Evolutionary conservation across 2,888 invertebrate species (phyloP), one percentile per base, ranked within the genome.

Genomic region (Halocaridina rubra): DNA sequence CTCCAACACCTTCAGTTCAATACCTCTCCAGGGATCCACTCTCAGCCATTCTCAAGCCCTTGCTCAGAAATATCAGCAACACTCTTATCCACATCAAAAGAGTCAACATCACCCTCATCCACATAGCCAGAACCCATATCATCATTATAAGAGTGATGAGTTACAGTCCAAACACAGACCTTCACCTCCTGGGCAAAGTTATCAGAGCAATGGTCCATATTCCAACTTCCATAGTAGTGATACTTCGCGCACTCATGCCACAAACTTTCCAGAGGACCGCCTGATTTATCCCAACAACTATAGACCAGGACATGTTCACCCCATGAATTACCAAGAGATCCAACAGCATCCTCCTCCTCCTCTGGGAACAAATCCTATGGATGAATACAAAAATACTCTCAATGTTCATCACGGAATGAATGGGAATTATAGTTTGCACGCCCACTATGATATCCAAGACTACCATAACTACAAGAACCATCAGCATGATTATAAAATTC

Each of bases 381-480:
- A 57, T 3, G 77, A 82, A 22, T 82, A 82, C 82, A 82, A 81
- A 39, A 81, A 72, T 33, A 64, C 82, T 8, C 72, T 84, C 33
- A 84, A 61, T 46, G 72, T 67, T 27, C 82, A 84, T 46, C 61
- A 71, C 5, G 81, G 67, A n/a, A 33, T 39, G 32, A 81, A 67
- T 22, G 78, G 82, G 10, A 61, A 61, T 61, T 78, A 84, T 22
- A 57, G 82, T 24, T 30, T 64, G 29, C 69, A 29, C 5, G 29
- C 57, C 16, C 82, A 84, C 72, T 84, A 84, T 32, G 82, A 84
- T 32, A 78, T 84, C 72, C 82, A 84, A 32, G 82, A 84, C 71
- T 84, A 84, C 64, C 82, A 84, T n/a, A 84, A 84, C 82, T 84
- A 78, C 64, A 78, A 84, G 32, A 84, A 72, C 72, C 77, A 82